phyloP scores from a whole-genome alignment of 1,140 invertebrate genomes.

The Papilio aristodemus region DNA sequence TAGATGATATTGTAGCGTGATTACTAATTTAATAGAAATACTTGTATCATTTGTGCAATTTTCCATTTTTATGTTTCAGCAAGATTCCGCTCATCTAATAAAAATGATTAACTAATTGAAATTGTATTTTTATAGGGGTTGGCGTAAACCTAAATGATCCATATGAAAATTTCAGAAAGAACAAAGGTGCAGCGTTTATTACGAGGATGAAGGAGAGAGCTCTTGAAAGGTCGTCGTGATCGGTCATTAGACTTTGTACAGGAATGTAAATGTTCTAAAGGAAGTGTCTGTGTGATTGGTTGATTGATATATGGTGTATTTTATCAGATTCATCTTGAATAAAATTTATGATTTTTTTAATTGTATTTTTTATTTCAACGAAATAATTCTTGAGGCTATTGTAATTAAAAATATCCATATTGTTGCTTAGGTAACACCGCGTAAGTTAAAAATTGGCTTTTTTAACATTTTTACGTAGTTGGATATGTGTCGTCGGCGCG shows the following conservation, averaged over 20 bases:
- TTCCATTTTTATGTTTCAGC: conserved; percentile 6
- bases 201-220: conserved; percentile 96
- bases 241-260: conserved; percentile 40
- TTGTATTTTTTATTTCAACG: conserved; percentile 41
- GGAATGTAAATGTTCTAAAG: conserved; percentile 72
- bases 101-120: conserved; percentile 30
- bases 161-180: conserved; percentile 98
- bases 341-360: conserved; percentile 69
- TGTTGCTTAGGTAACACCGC: too few relatives aligned
- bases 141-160: conserved; percentile 95
- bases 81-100: background rate
- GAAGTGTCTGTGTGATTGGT: conserved; percentile 68
- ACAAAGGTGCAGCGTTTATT: conserved; percentile 97
- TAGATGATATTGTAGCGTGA: too few relatives aligned
- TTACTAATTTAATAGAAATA: too few relatives aligned
- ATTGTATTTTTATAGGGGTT: conserved; percentile 80
- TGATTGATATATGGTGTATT: conserved; percentile 76
- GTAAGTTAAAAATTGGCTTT: too few relatives aligned
- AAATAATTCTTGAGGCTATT: too few relatives aligned
- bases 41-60: background rate
- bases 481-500: too few relatives aligned
- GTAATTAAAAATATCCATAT: too few relatives aligned
- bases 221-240: conserved; percentile 86
- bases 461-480: too few relatives aligned
- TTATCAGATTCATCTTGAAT: conserved; percentile 75